Evolutionary conservation across 2,113 vertebrate species (phyloP).

Genomic region (Coptodon bakossiorum): DNA sequence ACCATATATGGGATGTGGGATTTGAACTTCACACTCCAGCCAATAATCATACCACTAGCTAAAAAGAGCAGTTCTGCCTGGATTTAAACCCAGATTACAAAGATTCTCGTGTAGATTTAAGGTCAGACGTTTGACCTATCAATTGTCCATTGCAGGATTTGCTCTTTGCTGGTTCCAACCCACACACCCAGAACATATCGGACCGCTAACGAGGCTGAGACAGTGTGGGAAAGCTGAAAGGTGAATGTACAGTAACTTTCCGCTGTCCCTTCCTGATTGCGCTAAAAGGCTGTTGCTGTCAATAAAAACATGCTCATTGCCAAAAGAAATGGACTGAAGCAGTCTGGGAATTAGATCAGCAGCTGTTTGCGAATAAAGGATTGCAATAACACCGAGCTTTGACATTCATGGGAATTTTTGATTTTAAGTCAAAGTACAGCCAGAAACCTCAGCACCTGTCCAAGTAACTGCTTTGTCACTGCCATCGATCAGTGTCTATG

Average conservation of each 20-base stretch:
- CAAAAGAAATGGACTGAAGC: background rate
- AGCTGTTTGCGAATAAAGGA: background rate
- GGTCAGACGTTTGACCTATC: background rate
- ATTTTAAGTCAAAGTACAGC: background rate
- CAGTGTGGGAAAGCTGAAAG: background rate
- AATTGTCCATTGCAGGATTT: background rate
- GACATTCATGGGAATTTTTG: background rate
- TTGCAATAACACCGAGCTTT: background rate
- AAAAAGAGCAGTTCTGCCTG: background rate
- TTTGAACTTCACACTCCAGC: background rate
- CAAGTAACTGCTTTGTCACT: background rate
- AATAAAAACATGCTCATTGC: background rate
- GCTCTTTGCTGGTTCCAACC: background rate
- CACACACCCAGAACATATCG: background rate
- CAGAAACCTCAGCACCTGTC: background rate
- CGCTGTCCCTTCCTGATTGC: background rate
- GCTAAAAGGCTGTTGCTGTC: background rate
- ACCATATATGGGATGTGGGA: background rate
- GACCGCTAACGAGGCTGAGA: background rate
- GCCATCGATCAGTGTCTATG: background rate
- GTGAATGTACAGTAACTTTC: background rate
- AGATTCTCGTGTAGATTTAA: background rate
- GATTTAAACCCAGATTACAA: background rate
- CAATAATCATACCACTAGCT: background rate
- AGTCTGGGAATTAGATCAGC: constrained; percentile 1